Percentiles rank a stretch among this genome's conserved stretches.
Conservation (phyloP, 2,797 vertebrate species). For the Peromyscus melanophrys region DNA sequence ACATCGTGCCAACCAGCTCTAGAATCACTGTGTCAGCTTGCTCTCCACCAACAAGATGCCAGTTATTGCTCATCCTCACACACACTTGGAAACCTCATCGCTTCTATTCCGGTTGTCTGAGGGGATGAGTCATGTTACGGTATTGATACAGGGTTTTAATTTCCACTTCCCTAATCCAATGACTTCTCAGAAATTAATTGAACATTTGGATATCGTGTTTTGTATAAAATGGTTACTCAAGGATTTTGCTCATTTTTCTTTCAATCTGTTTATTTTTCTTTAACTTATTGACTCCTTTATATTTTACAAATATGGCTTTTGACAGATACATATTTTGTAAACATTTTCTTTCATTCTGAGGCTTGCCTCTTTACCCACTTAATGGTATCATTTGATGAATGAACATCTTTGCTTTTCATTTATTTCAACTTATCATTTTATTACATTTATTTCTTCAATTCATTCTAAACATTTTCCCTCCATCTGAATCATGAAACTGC, state of each 20-base stretch:
- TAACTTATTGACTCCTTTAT: constrained; percentile 14
- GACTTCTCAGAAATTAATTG: background rate
- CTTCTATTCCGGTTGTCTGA: background rate
- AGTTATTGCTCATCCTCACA: accelerated
- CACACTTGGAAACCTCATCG: background rate
- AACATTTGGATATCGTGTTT: background rate
- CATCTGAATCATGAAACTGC: background rate
- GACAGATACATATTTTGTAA: background rate
- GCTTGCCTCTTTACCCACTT: background rate
- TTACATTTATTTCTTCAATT: background rate
- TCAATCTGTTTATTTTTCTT: background rate
- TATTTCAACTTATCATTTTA: background rate
- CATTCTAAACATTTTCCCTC: background rate
- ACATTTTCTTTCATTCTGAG: background rate
- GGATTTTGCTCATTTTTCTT: constrained; percentile 12
- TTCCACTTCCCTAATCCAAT: background rate
- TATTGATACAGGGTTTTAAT: background rate
- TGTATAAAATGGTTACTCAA: background rate
- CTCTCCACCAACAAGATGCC: background rate
- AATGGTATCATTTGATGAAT: background rate
- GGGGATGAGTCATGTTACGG: background rate
- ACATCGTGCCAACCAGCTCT: background rate
- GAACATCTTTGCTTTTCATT: background rate
- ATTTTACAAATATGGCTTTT: background rate
- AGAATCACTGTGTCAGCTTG: background rate